phyloP scores from a whole-genome alignment of 1,140 invertebrate genomes.

The Mya arenaria region DNA sequence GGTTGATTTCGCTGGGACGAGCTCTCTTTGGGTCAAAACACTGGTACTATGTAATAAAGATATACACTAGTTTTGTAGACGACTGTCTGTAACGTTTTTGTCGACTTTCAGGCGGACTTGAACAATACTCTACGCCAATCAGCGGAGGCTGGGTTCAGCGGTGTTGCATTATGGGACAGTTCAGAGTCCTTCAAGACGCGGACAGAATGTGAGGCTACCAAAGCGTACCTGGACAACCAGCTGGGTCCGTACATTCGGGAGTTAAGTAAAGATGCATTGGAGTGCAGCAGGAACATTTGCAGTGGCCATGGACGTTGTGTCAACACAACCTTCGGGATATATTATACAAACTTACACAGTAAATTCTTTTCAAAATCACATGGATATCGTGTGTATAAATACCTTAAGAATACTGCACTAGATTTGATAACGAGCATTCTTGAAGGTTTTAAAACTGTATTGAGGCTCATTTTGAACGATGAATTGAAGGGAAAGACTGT shows the following conservation, averaged over 20 bases:
- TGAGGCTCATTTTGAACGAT: neutral
- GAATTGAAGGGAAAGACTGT: neutral
- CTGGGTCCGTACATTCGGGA: slow-evolving; percentile 31
- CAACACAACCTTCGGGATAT: neutral
- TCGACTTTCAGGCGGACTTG: slow-evolving; percentile 5
- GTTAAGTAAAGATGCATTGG: neutral
- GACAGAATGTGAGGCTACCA: neutral
- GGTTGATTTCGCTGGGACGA: neutral
- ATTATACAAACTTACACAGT: neutral
- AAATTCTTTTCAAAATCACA: neutral
- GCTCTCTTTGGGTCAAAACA: neutral
- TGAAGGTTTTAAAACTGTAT: neutral
- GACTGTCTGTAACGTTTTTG: neutral
- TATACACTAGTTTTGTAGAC: neutral
- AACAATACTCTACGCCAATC: slow-evolving; percentile 28
- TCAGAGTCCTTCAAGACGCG: slow-evolving; percentile 5
- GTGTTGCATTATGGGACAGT: slow-evolving; percentile 39
- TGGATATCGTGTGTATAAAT: neutral
- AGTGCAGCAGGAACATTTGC: slow-evolving; percentile 12
- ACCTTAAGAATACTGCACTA: neutral
- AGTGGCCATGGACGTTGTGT: slow-evolving; percentile 27
- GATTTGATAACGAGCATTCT: neutral
- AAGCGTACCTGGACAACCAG: neutral
- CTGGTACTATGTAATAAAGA: neutral
- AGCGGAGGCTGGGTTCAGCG: slow-evolving; percentile 33